These are phyloP conservation scores for Cossypha niveicapilla DNA, from an alignment of 2,797 vertebrate genomes.

Conservation along the genomic window DNA sequence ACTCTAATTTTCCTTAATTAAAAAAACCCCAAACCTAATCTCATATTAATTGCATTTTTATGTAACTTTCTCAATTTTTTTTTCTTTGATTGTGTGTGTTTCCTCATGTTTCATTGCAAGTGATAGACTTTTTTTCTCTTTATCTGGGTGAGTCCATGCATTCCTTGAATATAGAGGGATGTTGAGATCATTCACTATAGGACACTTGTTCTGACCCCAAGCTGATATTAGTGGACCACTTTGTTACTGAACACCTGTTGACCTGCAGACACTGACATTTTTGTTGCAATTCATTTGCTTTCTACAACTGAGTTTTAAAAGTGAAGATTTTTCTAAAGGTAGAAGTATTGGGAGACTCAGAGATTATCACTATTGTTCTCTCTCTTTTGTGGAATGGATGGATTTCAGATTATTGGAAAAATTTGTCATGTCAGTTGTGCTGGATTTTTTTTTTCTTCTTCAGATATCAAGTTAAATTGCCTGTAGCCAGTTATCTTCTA, in stretches of 20 bases:
- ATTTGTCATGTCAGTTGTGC: neutral
- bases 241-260: neutral
- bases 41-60: neutral
- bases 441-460: neutral
- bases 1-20: neutral
- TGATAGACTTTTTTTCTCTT: neutral
- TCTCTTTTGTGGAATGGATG: neutral
- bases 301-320: neutral
- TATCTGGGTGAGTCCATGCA: accelerated
- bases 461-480: neutral
- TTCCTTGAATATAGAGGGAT: neutral
- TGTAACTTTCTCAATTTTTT: neutral
- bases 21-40: neutral
- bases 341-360: neutral
- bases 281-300: neutral
- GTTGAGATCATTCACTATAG: neutral
- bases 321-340: neutral
- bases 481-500: neutral
- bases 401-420: neutral
- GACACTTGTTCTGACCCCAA: neutral
- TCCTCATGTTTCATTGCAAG: neutral
- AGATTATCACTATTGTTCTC: neutral
- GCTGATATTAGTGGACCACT: neutral
- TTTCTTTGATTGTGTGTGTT: neutral
- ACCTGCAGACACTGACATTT: neutral